These are phyloP conservation scores for Protonibea diacanthus DNA, from an alignment of 2,797 vertebrate genomes.

Conservation along the genomic window DNA sequence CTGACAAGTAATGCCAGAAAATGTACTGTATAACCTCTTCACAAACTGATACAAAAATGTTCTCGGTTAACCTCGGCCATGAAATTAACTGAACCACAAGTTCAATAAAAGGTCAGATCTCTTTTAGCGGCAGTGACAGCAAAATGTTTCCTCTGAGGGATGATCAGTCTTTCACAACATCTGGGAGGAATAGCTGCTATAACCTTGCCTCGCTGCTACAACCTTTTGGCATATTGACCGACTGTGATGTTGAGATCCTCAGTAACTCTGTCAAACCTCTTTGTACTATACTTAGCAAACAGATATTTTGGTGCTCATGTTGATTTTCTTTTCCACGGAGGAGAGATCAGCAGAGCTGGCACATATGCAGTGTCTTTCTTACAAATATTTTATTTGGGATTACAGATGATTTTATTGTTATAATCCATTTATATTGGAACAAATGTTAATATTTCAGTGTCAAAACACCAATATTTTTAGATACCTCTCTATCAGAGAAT, in stretches of 20 bases:
- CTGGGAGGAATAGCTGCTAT: conserved; percentile 29
- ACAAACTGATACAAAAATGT: conserved; percentile 1
- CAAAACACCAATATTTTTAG: neutral
- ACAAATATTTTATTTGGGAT: neutral
- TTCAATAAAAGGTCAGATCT: conserved; percentile 50
- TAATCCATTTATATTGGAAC: neutral
- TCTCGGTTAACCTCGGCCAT: conserved; percentile 13
- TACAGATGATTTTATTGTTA: neutral
- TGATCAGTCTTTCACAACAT: conserved; percentile 45
- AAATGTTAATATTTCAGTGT: neutral
- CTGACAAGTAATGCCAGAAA: conserved; percentile 10
- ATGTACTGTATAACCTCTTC: conserved; percentile 2
- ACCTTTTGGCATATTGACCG: conserved; percentile 8
- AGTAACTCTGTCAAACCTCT: conserved; percentile 11
- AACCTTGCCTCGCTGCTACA: conserved; percentile 13
- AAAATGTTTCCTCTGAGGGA: conserved; percentile 34
- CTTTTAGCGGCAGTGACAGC: conserved; percentile 30
- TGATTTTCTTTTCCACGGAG: neutral
- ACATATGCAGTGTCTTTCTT: neutral
- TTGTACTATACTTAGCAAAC: conserved; percentile 7
- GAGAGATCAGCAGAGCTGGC: neutral
- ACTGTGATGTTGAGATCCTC: neutral
- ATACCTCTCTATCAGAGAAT: neutral
- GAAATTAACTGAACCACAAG: conserved; percentile 27
- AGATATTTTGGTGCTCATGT: conserved; percentile 6